These are phyloP conservation scores for Oreonectes daqikongensis DNA, from an alignment of 2,797 vertebrate genomes.

Conservation along the genomic window DNA sequence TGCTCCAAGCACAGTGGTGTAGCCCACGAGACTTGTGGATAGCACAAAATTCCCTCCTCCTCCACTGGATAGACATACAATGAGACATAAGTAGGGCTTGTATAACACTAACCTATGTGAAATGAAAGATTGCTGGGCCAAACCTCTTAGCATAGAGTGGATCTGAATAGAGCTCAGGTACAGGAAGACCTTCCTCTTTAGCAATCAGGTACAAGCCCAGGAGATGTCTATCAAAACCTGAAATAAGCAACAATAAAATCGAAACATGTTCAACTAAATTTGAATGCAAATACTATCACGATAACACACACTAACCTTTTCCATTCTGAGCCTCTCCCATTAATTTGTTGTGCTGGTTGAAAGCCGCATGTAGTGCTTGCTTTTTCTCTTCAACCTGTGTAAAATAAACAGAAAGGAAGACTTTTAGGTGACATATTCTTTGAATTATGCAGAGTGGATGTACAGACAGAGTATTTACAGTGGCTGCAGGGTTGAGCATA, in stretches of 20 bases:
- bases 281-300: too few species aligned
- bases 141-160: slow-evolving; percentile 90
- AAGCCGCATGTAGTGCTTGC: slow-evolving; percentile 82
- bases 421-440: background rate
- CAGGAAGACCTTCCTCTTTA: slow-evolving; percentile 83
- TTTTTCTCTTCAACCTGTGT: slow-evolving; percentile 75
- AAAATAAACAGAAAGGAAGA: slow-evolving; percentile 1
- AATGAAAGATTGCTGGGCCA: background rate
- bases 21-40: slow-evolving; percentile 92
- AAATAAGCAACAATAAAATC: too few species aligned
- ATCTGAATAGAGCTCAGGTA: slow-evolving; percentile 87
- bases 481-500: slow-evolving; percentile 82
- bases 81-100: background rate
- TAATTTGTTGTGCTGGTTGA: slow-evolving; percentile 88
- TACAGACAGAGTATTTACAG: slow-evolving; percentile 70
- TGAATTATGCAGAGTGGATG: background rate
- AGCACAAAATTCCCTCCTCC: slow-evolving; percentile 94
- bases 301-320: slow-evolving; percentile 77
- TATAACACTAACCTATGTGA: background rate
- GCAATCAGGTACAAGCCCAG: slow-evolving; percentile 88
- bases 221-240: slow-evolving; percentile 96
- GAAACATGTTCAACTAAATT: too few species aligned
- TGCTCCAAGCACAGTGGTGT: slow-evolving; percentile 81
- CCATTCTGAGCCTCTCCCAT: slow-evolving; percentile 90
- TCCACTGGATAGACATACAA: slow-evolving; percentile 78